phyloP scores from a whole-genome alignment of 2,113 vertebrate genomes.

The Hucho hucho region DNA sequence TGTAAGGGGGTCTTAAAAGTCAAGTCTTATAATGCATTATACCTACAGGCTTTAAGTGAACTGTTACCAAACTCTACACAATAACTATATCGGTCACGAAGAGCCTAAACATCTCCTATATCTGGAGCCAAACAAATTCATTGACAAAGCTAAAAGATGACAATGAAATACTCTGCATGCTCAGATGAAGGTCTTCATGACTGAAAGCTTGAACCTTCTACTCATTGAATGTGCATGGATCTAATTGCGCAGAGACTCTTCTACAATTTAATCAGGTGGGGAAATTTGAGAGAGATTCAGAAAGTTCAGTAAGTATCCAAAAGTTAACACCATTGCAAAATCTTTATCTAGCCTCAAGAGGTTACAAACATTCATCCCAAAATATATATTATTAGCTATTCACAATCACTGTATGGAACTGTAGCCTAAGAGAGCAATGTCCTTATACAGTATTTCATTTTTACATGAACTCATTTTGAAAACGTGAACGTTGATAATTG shows the following conservation, averaged over 20 bases:
- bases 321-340: not conserved
- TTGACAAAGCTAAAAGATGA: too few species aligned
- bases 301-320: not conserved
- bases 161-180: too few species aligned
- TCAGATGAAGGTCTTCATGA: too few species aligned
- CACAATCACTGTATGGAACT: not conserved
- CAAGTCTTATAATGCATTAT: too few species aligned
- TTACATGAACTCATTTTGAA: slow-evolving; percentile 64
- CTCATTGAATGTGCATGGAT: too few species aligned
- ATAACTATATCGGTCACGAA: not conserved
- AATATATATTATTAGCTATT: not conserved
- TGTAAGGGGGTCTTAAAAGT: too few species aligned
- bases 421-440: not conserved
- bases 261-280: too few species aligned
- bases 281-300: too few species aligned
- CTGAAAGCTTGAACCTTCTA: too few species aligned
- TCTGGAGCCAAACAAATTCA: not conserved
- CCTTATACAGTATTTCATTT: slow-evolving; percentile 20
- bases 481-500: slow-evolving; percentile 67
- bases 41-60: too few species aligned
- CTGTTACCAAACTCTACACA: not conserved
- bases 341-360: not conserved
- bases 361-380: not conserved
- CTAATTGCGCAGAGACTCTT: too few species aligned
- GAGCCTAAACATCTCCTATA: not conserved